Conservation (phyloP, 2,797 vertebrate species). For the Melanotaenia boesemani region DNA sequence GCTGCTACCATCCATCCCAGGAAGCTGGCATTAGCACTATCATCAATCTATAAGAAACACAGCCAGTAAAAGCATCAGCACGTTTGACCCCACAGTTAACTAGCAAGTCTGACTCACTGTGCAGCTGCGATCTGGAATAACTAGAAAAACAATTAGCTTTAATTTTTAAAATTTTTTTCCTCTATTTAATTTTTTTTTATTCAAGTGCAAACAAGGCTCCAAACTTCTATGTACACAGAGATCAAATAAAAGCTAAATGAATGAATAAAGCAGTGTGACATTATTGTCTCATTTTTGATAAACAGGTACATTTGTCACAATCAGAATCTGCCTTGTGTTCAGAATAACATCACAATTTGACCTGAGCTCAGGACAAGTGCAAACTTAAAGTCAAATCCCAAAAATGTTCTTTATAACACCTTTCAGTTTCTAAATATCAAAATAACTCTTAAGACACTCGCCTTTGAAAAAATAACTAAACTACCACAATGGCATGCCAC, state of each 20-base stretch:
- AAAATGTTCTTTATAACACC: not conserved
- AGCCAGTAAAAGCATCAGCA: not conserved
- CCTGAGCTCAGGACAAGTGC: not conserved
- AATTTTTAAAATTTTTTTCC: not conserved
- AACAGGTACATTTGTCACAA: not conserved
- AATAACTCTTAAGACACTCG: not conserved
- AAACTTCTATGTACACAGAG: not conserved
- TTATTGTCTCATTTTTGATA: not conserved
- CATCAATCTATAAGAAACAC: conserved; percentile 84
- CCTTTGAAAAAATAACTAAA: no score
- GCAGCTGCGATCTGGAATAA: not conserved
- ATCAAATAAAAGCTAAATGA: not conserved
- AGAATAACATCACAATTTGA: no score
- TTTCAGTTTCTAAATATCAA: not conserved
- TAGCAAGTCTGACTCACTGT: not conserved
- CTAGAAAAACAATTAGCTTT: not conserved
- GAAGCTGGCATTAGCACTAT: conserved; percentile 87
- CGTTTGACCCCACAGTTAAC: not conserved
- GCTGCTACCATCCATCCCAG: conserved; percentile 97
- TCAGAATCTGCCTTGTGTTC: no score
- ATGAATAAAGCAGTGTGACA: no score
- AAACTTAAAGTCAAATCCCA: not conserved
- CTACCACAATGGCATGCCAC: no score
- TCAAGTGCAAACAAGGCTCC: not conserved
- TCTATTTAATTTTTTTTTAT: not conserved